Evolutionary conservation across 2,888 invertebrate genomes (phyloP).

Genomic region (Charanyca ferruginea): DNA sequence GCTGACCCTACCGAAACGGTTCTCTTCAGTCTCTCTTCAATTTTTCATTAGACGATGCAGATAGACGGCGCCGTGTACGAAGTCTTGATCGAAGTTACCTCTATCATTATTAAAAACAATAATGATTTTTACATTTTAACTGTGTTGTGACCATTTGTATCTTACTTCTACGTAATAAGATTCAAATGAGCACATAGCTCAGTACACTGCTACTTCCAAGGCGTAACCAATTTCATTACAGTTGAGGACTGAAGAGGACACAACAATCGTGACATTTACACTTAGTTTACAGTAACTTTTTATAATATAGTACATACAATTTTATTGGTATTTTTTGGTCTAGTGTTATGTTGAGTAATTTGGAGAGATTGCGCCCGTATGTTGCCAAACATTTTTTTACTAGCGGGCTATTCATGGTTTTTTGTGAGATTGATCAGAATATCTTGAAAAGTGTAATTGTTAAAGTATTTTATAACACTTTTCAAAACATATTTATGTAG

Average conservation of each 20-base stretch:
- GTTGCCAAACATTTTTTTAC: constrained; percentile 39
- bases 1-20: constrained; percentile 81
- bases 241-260: constrained; percentile 41
- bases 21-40: constrained; percentile 77
- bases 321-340: constrained; percentile 41
- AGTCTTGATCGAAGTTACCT: constrained; percentile 82
- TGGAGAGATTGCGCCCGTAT: constrained; percentile 25
- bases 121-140: not conserved
- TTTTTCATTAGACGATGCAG: constrained; percentile 71
- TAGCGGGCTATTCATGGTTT: constrained; percentile 27
- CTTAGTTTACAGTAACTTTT: constrained; percentile 50
- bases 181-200: constrained; percentile 16
- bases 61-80: constrained; percentile 76
- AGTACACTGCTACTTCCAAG: constrained; percentile 21
- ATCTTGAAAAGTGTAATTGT: constrained; percentile 23
- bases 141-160: constrained; percentile 8
- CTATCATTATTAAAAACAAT: constrained; percentile 64
- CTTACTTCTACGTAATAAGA: constrained; percentile 17
- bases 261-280: constrained; percentile 40
- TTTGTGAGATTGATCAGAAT: constrained; percentile 25
- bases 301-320: constrained; percentile 44
- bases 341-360: constrained; percentile 41
- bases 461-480: constrained; percentile 38
- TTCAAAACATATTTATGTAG: constrained; percentile 21
- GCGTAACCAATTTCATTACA: constrained; percentile 33